Evolutionary conservation across 2,888 invertebrate species (phyloP).

Genomic region (Chelonus formosanus): DNA sequence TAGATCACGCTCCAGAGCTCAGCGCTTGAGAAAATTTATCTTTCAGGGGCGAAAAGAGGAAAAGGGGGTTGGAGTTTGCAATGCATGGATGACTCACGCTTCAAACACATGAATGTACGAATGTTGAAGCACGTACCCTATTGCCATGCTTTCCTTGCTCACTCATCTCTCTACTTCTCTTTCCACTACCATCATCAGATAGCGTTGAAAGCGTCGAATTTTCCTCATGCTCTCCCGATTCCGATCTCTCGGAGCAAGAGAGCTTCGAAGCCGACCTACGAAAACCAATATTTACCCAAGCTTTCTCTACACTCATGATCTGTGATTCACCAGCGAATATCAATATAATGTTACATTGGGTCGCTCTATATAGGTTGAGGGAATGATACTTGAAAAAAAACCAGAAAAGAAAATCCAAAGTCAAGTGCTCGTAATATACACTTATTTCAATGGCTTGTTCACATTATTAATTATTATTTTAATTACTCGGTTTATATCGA

Average conservation of each 20-base stretch:
- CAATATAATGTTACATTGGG: conserved; percentile 31
- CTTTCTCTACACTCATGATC: conserved; percentile 45
- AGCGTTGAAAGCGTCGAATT: conserved; percentile 20
- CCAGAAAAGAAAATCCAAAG: no score
- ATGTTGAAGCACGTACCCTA: conserved; percentile 41
- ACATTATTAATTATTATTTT: no score
- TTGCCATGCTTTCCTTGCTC: conserved; percentile 38
- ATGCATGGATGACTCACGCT: conserved; percentile 49
- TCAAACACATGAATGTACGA: conserved; percentile 29
- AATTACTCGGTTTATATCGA: no score
- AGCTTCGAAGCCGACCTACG: conserved; percentile 37
- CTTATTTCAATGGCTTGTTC: no score
- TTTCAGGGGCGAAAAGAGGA: conserved; percentile 23
- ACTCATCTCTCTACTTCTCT: conserved; percentile 34
- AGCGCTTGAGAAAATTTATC: conserved; percentile 35
- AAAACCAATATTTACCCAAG: conserved; percentile 53
- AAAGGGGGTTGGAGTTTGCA: conserved; percentile 39
- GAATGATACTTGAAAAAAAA: no score
- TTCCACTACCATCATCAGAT: conserved; percentile 30
- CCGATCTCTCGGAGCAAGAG: conserved; percentile 11
- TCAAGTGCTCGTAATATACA: no score
- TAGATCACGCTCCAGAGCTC: conserved; percentile 31
- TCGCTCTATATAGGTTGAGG: no score
- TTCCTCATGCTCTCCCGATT: conserved; percentile 29
- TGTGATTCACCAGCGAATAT: conserved; percentile 47